Evolutionary conservation across 2,797 vertebrate species (phyloP).

Genomic region (Nothura maculosa): DNA sequence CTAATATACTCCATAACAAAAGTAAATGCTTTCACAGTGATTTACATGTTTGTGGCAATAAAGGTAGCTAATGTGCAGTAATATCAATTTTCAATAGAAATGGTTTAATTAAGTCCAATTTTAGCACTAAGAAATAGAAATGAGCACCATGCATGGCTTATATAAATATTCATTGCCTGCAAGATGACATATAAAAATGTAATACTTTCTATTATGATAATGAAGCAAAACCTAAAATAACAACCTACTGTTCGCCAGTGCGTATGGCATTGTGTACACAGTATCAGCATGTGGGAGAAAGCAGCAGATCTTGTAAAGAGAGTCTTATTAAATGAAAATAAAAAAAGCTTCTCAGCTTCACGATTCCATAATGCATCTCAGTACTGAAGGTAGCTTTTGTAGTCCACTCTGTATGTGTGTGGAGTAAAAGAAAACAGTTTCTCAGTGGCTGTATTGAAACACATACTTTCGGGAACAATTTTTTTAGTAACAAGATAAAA

Average conservation of each 20-base stretch:
- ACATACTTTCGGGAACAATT: not conserved
- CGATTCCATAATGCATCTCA: not conserved
- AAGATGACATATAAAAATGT: conserved; percentile 27
- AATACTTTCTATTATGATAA: conserved; percentile 21
- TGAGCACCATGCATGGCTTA: conserved; percentile 6
- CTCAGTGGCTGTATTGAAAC: not conserved
- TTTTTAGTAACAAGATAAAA: not conserved
- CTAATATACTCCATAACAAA: conserved; percentile 2
- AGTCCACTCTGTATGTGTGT: not conserved
- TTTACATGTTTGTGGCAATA: conserved; percentile 46
- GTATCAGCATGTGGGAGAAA: not conserved
- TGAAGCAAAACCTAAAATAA: conserved; percentile 26
- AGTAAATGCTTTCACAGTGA: conserved; percentile 41
- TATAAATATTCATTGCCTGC: conserved; percentile 57
- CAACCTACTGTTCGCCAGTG: not conserved
- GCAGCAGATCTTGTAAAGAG: conserved; percentile 21
- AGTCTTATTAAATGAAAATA: not conserved
- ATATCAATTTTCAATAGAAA: conserved; percentile 60
- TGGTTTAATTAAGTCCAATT: conserved; percentile 56
- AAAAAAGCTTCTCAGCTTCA: not conserved
- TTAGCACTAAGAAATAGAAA: conserved; percentile 53
- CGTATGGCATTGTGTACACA: not conserved
- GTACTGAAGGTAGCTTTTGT: conserved; percentile 2
- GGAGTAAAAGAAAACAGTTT: conserved; percentile 8
- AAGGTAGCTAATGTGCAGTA: conserved; percentile 29